phyloP scores from a whole-genome alignment of 1,140 invertebrate genomes.

The Antheraea pernyi region DNA sequence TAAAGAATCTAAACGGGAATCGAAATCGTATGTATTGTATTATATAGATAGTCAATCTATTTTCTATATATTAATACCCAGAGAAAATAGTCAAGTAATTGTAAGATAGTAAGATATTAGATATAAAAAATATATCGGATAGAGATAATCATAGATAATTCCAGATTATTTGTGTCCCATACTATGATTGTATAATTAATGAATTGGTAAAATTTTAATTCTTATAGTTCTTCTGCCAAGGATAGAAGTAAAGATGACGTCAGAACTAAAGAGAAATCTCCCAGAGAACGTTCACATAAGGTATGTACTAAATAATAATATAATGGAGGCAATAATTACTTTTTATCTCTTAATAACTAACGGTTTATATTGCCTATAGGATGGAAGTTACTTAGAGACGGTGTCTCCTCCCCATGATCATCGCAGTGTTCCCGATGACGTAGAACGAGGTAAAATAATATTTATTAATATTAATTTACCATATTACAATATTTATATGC shows the following conservation, averaged over 20 bases:
- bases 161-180: too few relatives aligned
- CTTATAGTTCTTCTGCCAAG: constrained; percentile 49
- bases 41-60: too few relatives aligned
- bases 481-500: too few relatives aligned
- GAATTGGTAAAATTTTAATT: constrained; percentile 15
- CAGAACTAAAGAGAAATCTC: constrained; percentile 63
- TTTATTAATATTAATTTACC: neutral
- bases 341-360: neutral
- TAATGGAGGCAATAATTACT: neutral
- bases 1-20: constrained; percentile 63
- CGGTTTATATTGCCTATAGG: constrained; percentile 30
- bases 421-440: constrained; percentile 58
- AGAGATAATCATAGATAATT: too few relatives aligned
- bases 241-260: constrained; percentile 63
- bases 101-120: too few relatives aligned
- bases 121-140: too few relatives aligned
- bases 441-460: constrained; percentile 62
- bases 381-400: constrained; percentile 66
- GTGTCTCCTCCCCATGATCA: constrained; percentile 70
- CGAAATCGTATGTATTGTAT: constrained; percentile 53
- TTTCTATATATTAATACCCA: too few relatives aligned
- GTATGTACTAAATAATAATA: constrained; percentile 26
- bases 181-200: neutral
- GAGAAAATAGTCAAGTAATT: too few relatives aligned
- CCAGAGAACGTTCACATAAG: constrained; percentile 65